Evolutionary conservation across 2,888 invertebrate species (phyloP), one percentile per base, ranked within the genome.

Genomic region (Zelleria hepariella): DNA sequence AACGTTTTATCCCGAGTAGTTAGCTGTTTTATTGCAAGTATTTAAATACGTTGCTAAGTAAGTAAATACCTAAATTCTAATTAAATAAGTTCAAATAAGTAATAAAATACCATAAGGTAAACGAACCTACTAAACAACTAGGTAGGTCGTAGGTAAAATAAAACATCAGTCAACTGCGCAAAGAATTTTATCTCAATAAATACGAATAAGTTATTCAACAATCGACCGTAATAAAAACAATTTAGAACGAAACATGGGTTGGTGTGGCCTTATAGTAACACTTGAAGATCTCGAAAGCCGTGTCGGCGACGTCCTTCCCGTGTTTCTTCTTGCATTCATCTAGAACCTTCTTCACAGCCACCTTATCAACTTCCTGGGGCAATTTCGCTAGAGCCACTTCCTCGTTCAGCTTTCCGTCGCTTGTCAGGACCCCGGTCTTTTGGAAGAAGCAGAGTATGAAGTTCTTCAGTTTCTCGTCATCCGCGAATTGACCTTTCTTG

Each of bases 391-490:
- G 62, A 1, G 89, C 78, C 0, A 71, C 75, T 4, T 87, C 89
- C 0, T 80, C 75, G 24, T 89, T 86, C 15, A 90, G 63, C 58
- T 86, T 81, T 0, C 81, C 86, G 53, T 82, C 78, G 0, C 64
- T 52, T 18, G 69, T 68, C 0, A 86, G 55, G 2, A 88, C 75
- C 2, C 78, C 81, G 1, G 84, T 71, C 62, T 86, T 88, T 61
- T 85, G 72, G 70, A 88, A 83, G 73, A 90, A 82, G 66, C 90
- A 91, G 0, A 84, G 69, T 0, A 78, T 71, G 63, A 88, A 89
- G 53, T 86, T 82, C 64, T 89, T 89, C 0, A 90, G 63, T 0
- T 66, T 72, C 7, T 85, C 81, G 54, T 89, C 86, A 0, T 90
- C 82, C 61, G 64, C 62, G 7, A 85, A 70, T 2, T 80, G 66